Evolutionary conservation across 2,888 invertebrate genomes (phyloP), one percentile per base, ranked within the genome.

Genomic region (Campoplex nolae): DNA sequence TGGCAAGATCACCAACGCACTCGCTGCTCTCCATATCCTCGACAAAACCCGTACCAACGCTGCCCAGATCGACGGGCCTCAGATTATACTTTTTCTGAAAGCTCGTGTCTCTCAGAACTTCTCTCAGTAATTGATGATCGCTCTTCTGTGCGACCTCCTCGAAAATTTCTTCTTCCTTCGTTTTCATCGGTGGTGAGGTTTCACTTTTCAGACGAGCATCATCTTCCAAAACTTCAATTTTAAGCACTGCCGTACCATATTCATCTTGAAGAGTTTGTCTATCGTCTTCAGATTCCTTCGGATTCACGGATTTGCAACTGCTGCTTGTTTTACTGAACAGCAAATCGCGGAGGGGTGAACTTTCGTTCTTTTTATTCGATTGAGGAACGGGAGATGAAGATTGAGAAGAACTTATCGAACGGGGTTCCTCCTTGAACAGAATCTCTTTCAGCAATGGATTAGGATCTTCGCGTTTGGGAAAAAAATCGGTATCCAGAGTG

Each of bases 51-150:
- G 95, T 95, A 56, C 95, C 95, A 65, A 96, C 95, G 75, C 95
- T 95, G 18, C 95, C 95, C 89, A 97, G 95, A 87, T 97, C 97
- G 91, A 98, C 95, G 0, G 98, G 97, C 94, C 96, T 97, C 89
- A 98, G 95, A 93, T 98, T 98, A 94, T 97, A 97, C 92, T 97
- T 97, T 94, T 97, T 97, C 94, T 98, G 98, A 94, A 98, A 98
- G 89, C 97, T 97, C 8, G 97, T 98, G 92, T 98, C 98, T 93
- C 97, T 96, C 77, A 98, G 95, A 78, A 97, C 98, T 92, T 98
- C 97, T 84, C 98, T 95, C 83, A 98, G 94, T 77, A 98, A 95
- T 92, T 97, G 96, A 94, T 98, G 97, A 93, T 97, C 95, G 75
- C 92, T 92, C 84, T 93, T 92, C 68, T 91, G 77, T 18, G 73